phyloP scores from a whole-genome alignment of 2,797 vertebrate genomes.

The Forpus xanthops region DNA sequence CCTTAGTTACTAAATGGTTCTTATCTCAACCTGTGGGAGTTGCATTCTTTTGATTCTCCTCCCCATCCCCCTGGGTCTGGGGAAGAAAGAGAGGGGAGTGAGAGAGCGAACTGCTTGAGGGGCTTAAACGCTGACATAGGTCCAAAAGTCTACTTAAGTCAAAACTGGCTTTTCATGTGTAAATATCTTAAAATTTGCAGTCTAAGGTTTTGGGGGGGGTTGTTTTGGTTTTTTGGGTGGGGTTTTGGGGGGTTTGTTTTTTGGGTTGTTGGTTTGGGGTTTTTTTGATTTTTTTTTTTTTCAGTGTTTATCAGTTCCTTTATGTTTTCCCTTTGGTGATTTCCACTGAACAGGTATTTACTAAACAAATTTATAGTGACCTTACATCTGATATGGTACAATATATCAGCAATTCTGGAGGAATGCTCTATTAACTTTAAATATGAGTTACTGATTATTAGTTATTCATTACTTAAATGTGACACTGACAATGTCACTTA shows the following conservation, averaged over 20 bases:
- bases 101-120: no score
- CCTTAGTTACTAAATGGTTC: no score
- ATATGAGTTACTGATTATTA: not conserved
- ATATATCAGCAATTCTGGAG: not conserved
- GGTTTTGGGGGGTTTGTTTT: no score
- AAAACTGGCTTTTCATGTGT: not conserved
- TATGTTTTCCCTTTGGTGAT: not conserved
- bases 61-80: no score
- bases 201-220: not conserved
- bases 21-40: no score
- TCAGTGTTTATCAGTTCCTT: not conserved
- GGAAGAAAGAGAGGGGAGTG: no score
- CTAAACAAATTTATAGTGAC: not conserved
- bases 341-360: not conserved
- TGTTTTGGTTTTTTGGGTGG: not conserved
- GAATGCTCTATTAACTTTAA: not conserved
- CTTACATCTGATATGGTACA: not conserved
- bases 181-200: not conserved
- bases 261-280: not conserved
- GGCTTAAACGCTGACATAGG: no score
- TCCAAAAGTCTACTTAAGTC: not conserved
- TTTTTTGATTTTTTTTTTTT: not conserved
- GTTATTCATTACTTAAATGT: not conserved
- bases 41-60: no score
- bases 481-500: not conserved